These are phyloP conservation scores for Vespertilio murinus DNA, from an alignment of 2,797 vertebrate species.

Conservation along the genomic window DNA sequence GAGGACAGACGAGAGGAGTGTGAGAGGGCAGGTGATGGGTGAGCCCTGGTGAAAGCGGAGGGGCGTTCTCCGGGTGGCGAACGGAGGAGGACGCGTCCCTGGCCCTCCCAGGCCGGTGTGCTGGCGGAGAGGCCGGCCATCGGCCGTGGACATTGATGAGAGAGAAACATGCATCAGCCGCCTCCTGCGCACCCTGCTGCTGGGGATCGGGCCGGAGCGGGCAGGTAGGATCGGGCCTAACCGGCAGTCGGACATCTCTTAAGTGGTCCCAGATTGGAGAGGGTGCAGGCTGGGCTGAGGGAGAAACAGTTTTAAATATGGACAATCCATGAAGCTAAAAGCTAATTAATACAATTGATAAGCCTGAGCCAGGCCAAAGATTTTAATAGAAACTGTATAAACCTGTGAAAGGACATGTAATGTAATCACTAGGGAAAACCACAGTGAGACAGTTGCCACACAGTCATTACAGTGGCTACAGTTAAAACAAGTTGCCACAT, in stretches of 20 bases:
- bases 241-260: no score
- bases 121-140: background rate
- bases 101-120: background rate
- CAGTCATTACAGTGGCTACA: background rate
- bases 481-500: rapidly evolving
- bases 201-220: no score
- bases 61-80: background rate
- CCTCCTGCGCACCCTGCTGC: no score
- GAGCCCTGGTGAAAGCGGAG: background rate
- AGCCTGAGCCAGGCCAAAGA: background rate
- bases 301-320: background rate
- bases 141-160: no score
- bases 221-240: no score
- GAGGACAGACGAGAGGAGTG: background rate
- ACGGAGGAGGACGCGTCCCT: background rate
- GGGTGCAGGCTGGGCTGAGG: no score
- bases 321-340: background rate
- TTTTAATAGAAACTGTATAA: background rate
- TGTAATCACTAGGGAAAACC: background rate
- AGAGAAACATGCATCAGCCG: no score
- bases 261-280: no score
- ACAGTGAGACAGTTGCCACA: background rate
- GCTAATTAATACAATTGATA: background rate
- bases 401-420: background rate
- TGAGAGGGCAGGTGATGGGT: background rate